Evolutionary conservation across 2,113 vertebrate species (phyloP), one percentile per base, ranked within the genome.

Genomic region (Prietella phreatophila): DNA sequence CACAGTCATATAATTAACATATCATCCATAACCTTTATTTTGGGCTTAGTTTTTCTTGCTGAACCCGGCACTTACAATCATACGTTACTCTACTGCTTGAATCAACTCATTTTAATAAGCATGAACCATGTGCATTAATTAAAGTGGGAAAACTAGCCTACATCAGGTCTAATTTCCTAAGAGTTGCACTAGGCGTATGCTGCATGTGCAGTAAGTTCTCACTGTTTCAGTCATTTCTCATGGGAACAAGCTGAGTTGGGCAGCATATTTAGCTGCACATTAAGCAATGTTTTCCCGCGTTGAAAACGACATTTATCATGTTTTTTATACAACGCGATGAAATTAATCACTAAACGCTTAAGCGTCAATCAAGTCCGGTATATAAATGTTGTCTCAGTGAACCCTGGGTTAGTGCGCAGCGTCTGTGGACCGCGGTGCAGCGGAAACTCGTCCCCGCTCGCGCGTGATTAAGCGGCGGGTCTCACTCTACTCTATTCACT

Each of bases 281-380:
- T 86, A 83, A 61, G 20, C 56, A 61, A 7, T 14, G 20, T 82
- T 82, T 42, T 36, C 33, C 58, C 19, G 55, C 22, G 5, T 27
- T 82, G 53, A 85, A 82, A 81, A 81, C 55, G 30, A 63, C 85
- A 89, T 89, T 89, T 20, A 87, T 89, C 82, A 87, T 87, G 61
- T 55, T 85, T 47, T 89, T 83, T 50, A 83, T 36, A 36, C 10
- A 3, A 11, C 25, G 71, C 71, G 61, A 63, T 94, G 94, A 96
- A 96, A 96, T 96, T 95, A 97, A 97, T 97, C 95, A 96, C 94
- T 94, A 33, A 60, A 94, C 95, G 95, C 95, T 96, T 95, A 95
- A 96, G 94, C 95, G 96, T 96, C 96, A 96, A 96, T 96, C 94
- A 96, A 96, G 96, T 95, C 94, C 95, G 96, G 95, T 94, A 93